These are phyloP conservation scores for Dromas ardeola DNA, from an alignment of 2,113 vertebrate species.

Conservation along the genomic window DNA sequence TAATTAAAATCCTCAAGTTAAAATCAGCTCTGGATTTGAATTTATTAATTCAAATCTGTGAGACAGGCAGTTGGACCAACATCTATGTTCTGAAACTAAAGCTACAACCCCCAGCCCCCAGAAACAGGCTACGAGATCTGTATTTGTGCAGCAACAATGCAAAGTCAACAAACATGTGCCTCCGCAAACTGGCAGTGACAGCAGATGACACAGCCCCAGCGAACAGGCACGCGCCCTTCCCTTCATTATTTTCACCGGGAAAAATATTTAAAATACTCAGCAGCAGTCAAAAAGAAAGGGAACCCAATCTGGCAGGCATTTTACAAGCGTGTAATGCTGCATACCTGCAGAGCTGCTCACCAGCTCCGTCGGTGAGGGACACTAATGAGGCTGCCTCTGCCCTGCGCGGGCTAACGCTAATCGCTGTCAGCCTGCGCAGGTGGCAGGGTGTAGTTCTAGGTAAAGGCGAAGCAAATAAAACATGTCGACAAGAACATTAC, in stretches of 20 bases:
- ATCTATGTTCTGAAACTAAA: not conserved
- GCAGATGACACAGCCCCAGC: not conserved
- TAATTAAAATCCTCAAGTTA: not conserved
- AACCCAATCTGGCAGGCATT: not conserved
- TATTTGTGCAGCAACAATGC: not conserved
- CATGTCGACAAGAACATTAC: not conserved
- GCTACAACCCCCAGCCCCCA: not conserved
- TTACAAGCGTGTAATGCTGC: not conserved
- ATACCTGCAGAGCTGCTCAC: not conserved
- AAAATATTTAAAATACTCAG: not conserved
- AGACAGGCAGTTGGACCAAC: not conserved
- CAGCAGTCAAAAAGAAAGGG: not conserved
- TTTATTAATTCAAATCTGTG: not conserved
- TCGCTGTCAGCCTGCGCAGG: not conserved
- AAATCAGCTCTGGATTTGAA: not conserved
- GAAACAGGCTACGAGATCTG: not conserved
- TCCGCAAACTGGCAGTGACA: not conserved
- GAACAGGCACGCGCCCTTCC: not conserved
- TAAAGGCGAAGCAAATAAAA: not conserved
- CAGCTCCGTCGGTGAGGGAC: not conserved
- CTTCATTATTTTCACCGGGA: not conserved
- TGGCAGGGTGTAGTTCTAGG: not conserved
- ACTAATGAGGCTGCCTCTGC: conserved; percentile 4
- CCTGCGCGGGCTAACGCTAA: not conserved
- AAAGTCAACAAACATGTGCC: not conserved